Evolutionary conservation across 2,888 invertebrate genomes (phyloP), one percentile per base, ranked within the genome.

Genomic region (Luffia ferchaultella): DNA sequence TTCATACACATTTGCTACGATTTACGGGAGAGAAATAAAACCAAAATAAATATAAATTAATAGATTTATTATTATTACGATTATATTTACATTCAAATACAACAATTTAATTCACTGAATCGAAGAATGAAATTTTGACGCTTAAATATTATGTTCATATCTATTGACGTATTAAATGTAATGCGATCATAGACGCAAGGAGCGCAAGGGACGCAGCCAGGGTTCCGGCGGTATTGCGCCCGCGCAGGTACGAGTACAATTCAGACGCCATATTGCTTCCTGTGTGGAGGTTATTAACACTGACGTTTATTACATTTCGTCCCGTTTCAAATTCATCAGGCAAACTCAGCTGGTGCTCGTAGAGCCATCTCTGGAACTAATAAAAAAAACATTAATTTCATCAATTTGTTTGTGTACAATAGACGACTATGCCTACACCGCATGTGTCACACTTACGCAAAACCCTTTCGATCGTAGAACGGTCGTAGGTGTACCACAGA

Each of bases 281-380:
- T 82, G 80, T 82, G 16, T 59, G 20, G 0, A 78, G 54, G 57
- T 83, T 82, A 47, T 42, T 54, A 3, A 73, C 56, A 1, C 74
- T 70, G 0, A 68, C 9, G 9, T 49, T 58, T 7, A 78, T 60
- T 1, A 67, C 76, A 2, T 50, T 41, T 0, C 61, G 60, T 1
- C 69, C 75, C 12, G 53, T 52, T 0, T 45, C 1, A 60, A 82
- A 77, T 0, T 72, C 65, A 0, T 54, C 58, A 17, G 12, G 18
- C 1, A 55, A 45, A 0, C 55, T 60, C 0, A 65, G 2, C 56
- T 82, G 80, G 52, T 71, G 67, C 0, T 47, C 17, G 56, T 72
- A 77, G 1, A 69, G 54, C 79, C 79, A 83, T 0, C 51, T 17
- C 62, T 77, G 77, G 70, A 79, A 77, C 83, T 83, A 67, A n/a